A percentile compares a stretch with the other conserved stretches of the same genome.
Evolutionary conservation across 2,888 invertebrate species (phyloP).

Genomic region (Punctoribates punctum): DNA sequence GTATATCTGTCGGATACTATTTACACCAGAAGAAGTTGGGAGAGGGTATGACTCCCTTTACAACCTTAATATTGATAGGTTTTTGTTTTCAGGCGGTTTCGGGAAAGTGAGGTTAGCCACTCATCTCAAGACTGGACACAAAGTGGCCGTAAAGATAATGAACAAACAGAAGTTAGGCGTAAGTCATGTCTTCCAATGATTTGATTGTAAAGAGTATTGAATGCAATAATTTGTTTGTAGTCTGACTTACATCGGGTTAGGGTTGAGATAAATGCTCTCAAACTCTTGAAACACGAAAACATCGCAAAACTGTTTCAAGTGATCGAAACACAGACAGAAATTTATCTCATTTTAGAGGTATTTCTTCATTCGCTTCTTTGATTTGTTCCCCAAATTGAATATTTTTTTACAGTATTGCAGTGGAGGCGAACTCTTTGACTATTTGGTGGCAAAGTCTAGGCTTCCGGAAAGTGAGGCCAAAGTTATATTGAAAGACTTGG

Average conservation of each 20-base stretch:
- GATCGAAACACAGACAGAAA: conserved; percentile 69
- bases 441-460: conserved; percentile 71
- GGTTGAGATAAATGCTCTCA: conserved; percentile 69
- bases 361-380: conserved; percentile 5
- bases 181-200: conserved; percentile 54
- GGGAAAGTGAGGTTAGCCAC: conserved; percentile 75
- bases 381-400: neutral
- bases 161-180: conserved; percentile 67
- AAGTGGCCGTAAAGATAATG: conserved; percentile 78
- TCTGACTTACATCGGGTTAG: conserved; percentile 67
- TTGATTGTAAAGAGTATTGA: neutral
- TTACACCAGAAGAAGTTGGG: conserved; percentile 44
- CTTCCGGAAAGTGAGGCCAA: conserved; percentile 68
- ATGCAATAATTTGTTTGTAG: neutral
- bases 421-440: conserved; percentile 78
- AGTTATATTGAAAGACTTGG: conserved; percentile 72
- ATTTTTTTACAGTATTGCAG: conserved; percentile 61
- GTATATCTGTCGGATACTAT: conserved; percentile 43
- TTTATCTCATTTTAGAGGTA: conserved; percentile 72
- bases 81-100: conserved; percentile 64
- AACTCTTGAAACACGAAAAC: conserved; percentile 66
- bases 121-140: conserved; percentile 72
- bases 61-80: neutral
- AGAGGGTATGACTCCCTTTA: conserved; percentile 39
- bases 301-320: conserved; percentile 75